Conservation (phyloP, 2,888 invertebrate genomes). For the Shargacucullia verbasci region DNA sequence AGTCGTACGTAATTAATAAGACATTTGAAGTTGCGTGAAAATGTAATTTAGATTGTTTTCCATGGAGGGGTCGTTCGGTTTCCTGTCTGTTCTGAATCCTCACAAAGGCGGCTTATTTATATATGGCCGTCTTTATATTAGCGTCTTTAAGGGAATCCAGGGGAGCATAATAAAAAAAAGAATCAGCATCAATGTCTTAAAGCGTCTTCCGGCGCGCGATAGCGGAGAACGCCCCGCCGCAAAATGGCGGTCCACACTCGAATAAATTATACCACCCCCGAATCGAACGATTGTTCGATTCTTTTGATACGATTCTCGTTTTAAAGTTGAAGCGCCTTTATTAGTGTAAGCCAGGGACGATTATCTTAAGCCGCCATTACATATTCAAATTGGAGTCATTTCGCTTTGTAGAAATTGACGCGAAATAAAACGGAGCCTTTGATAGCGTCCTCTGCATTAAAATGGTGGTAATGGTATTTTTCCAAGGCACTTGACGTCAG, state of each 20-base stretch:
- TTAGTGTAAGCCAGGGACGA: constrained; percentile 88
- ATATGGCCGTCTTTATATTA: constrained; percentile 88
- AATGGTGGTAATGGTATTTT: constrained; percentile 78
- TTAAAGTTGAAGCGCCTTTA: constrained; percentile 86
- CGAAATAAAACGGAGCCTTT: constrained; percentile 87
- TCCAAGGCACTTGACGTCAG: constrained; percentile 58
- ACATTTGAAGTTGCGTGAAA: constrained; percentile 90
- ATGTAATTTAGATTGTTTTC: constrained; percentile 89
- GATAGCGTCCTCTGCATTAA: constrained; percentile 74
- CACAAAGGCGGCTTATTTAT: constrained; percentile 88
- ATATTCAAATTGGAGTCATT: constrained; percentile 89
- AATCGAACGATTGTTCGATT: constrained; percentile 88
- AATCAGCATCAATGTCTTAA: constrained; percentile 89
- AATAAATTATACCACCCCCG: constrained; percentile 87
- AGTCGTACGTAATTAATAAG: constrained; percentile 89
- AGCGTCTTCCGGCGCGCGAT: constrained; percentile 85
- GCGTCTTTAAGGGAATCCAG: constrained; percentile 86
- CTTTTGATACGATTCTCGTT: constrained; percentile 86
- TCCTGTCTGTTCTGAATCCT: constrained; percentile 78
- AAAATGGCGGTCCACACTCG: constrained; percentile 88
- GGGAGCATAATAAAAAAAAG: constrained; percentile 88
- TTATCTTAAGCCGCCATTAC: constrained; percentile 88
- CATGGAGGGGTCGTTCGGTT: constrained; percentile 78
- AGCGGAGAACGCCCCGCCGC: constrained; percentile 82
- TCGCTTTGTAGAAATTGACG: constrained; percentile 88